Conservation (phyloP, 2,113 vertebrate genomes). For the Stegastes partitus region DNA sequence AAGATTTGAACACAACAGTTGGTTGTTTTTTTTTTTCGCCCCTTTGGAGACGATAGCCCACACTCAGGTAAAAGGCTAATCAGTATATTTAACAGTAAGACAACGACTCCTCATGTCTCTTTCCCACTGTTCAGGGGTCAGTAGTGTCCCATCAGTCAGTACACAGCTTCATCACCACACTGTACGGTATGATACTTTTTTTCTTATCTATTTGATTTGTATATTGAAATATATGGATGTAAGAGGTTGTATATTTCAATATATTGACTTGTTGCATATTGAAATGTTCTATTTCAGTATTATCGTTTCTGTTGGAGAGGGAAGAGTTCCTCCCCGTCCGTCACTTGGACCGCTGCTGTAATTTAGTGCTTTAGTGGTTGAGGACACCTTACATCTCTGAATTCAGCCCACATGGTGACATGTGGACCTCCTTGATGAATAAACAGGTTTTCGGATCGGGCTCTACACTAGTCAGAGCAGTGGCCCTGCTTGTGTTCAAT, state of each 20-base stretch:
- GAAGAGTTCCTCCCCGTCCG: neutral
- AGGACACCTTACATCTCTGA: slow-evolving; percentile 38
- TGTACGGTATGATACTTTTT: neutral
- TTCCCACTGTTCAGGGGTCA: slow-evolving; percentile 20
- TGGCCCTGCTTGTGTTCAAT: neutral
- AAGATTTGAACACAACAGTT: slow-evolving; percentile 7
- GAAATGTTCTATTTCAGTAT: slow-evolving; percentile 64
- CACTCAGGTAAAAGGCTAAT: slow-evolving; percentile 70
- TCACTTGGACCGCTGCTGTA: slow-evolving; percentile 64
- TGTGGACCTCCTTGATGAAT: slow-evolving; percentile 17
- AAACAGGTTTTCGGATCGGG: neutral
- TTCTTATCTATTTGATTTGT: slow-evolving; percentile 17
- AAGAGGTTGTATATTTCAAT: slow-evolving; percentile 56
- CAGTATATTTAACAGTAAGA: slow-evolving; percentile 15
- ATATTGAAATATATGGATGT: slow-evolving; percentile 54
- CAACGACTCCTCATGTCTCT: neutral
- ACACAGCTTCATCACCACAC: neutral
- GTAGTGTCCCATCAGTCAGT: slow-evolving; percentile 10
- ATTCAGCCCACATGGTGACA: slow-evolving; percentile 14
- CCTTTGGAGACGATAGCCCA: slow-evolving; percentile 43
- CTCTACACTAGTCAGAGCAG: neutral
- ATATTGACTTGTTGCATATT: slow-evolving; percentile 48
- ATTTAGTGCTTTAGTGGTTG: slow-evolving; percentile 65
- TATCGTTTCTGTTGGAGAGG: slow-evolving; percentile 44
- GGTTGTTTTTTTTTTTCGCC: too few relatives aligned